Base-by-base conservation (phyloP, 2,113 vertebrate genomes). In the Propithecus coquereli region DNA sequence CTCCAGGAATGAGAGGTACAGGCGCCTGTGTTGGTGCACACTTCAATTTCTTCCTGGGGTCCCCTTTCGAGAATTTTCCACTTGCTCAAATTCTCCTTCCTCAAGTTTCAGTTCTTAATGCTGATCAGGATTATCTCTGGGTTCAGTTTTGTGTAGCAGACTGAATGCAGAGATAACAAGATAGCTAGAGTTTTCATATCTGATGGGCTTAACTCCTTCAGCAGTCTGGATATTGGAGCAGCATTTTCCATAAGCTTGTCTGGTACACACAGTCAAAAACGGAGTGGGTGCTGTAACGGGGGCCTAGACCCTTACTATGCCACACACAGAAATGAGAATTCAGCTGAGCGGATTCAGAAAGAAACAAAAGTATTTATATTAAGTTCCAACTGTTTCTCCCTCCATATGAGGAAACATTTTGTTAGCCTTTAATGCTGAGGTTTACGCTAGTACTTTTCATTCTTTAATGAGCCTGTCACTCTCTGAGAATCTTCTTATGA, bases 11-110 rank as follows among this genome's bases (percentile, higher is more conserved):
- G 23, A n/a, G 43, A 91, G 30, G 17, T 37, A 34, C 14, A 87
- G 30, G 20, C 12, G 27, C 25, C 7, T 52, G 16, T n/a, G 23
- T 30, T 89, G 61, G 6, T 93, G 73, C 54, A 83, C 89, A 73
- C 37, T 94, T 84, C 68, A 59, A 4, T 93, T 96, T 20, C 22
- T 76, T 73, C 23, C 89, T 61, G 45, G 63, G 45, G 23, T 95
- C 3, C 57, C 57, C 91, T 97, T 97, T 93, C 94, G 66, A 96
- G 94, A 95, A 96, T 97, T 97, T 97, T 97, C 97, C 97, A 96
- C 89, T 73, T 93, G 65, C 83, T 96, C 94, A 87, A 95, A 97
- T 95, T 91, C 79, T 70, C 88, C 89, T 80, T 97, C 57, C 95
- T 98, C 94, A 86, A 71, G 91, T 97, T 97, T 95, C 97, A 83